Evolutionary conservation across 2,888 invertebrate species (phyloP).

Genomic region (Cerceris rybyensis): DNA sequence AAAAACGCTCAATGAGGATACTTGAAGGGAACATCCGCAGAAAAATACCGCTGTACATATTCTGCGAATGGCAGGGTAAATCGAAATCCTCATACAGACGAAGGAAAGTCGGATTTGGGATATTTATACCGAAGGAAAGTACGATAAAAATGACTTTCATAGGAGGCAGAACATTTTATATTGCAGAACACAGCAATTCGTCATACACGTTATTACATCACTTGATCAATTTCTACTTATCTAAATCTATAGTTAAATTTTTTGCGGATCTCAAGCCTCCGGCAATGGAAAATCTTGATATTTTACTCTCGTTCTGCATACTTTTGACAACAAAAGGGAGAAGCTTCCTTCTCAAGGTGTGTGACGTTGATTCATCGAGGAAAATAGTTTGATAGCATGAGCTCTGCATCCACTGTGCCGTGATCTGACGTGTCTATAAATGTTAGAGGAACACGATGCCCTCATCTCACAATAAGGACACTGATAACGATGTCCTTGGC

Average conservation of each 20-base stretch:
- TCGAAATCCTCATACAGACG: background rate
- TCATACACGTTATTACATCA: conserved; percentile 3
- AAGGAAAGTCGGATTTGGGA: conserved; percentile 17
- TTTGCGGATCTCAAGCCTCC: background rate
- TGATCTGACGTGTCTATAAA: conserved; percentile 75
- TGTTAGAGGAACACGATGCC: conserved; percentile 74
- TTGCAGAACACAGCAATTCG: conserved; percentile 22
- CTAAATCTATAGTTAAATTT: conserved; percentile 13
- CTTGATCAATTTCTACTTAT: conserved; percentile 2
- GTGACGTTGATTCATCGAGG: conserved; percentile 36
- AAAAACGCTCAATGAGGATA: conserved; percentile 2
- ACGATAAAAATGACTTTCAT: conserved; percentile 23
- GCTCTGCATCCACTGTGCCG: conserved; percentile 69
- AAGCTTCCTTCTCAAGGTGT: conserved; percentile 9
- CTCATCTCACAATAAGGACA: conserved; percentile 76
- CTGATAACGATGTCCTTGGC: conserved; percentile 75
- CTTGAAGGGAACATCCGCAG: background rate
- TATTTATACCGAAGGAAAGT: conserved; percentile 28
- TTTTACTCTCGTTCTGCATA: background rate
- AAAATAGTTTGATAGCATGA: conserved; percentile 71
- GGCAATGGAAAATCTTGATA: background rate
- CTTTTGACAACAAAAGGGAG: background rate
- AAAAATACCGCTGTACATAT: background rate
- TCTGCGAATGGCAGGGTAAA: background rate
- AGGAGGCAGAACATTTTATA: conserved; percentile 37